These are phyloP conservation scores for Chydorus sphaericus DNA, from an alignment of 2,888 invertebrate genomes.

Conservation along the genomic window DNA sequence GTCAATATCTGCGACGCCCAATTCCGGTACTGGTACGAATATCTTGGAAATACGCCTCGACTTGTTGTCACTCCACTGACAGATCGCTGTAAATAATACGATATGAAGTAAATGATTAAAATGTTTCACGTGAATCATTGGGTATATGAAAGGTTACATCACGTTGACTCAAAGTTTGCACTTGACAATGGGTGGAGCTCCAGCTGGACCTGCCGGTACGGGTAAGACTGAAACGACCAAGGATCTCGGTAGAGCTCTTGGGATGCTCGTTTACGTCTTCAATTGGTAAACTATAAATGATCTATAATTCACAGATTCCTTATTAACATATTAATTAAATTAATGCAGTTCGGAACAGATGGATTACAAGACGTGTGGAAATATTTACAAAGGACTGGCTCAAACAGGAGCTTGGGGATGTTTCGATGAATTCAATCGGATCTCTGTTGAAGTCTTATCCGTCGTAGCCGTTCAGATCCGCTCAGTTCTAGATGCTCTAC, in stretches of 20 bases:
- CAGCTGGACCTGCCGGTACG: constrained; percentile 85
- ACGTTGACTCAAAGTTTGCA: constrained; percentile 89
- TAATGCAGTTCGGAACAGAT: constrained; percentile 95
- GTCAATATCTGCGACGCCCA: constrained; percentile 96
- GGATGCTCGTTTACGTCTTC: constrained; percentile 95
- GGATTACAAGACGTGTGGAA: constrained; percentile 95
- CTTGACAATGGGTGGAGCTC: constrained; percentile 94
- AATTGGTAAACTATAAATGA: no score
- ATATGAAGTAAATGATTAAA: no score
- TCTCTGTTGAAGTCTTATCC: constrained; percentile 89
- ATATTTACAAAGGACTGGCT: constrained; percentile 91
- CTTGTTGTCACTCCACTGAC: constrained; percentile 91
- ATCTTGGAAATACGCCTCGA: constrained; percentile 87
- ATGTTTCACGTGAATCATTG: no score
- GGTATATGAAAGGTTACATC: no score
- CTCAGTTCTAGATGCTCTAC: constrained; percentile 56
- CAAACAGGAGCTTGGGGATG: constrained; percentile 98
- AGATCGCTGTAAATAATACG: no score
- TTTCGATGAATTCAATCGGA: constrained; percentile 94
- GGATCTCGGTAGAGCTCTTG: constrained; percentile 85
- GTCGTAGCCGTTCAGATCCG: constrained; percentile 89
- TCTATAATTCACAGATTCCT: no score
- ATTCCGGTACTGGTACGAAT: constrained; percentile 85
- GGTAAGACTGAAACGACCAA: constrained; percentile 97
- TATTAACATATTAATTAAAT: no score